Base-by-base conservation (phyloP, 1,140 invertebrate species). In the Trichonephila inaurata region DNA sequence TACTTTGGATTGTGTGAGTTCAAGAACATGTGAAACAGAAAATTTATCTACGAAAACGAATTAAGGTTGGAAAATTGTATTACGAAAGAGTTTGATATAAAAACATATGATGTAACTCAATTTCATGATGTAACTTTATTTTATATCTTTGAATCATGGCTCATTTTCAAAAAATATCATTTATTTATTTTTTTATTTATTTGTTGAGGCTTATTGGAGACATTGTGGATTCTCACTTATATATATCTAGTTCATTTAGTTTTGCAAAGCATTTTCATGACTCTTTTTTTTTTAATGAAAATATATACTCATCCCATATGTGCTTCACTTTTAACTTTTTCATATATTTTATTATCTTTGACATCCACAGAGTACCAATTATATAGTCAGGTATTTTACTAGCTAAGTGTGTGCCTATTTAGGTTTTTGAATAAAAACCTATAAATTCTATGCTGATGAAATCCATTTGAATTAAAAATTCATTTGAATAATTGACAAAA, bases 141-240 rank as follows among this genome's bases (percentile, higher is more conserved):
- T 77, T 77, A 28, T 40, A 40, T 40, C 66, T 24, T 69, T 24
- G n/a, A 40, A 28, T 33, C 24, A 77, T 77, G 5, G 33, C 18
- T 16, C 51, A 51, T 51, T 51, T 51, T 51, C 18, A 33, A 19
- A 33, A 77, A 77, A 40, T 28, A 28, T 40, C 28, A 77, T 77
- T 77, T 77, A 77, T 77, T 77, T 77, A 77, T 77, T 77, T 77
- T 77, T 77, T 33, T 77, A 77, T 77, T 77, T 77, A 77, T 77
- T 77, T 77, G 72, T 77, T 77, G 28, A 77, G 12, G 28, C 33
- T 40, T 33, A 77, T 40, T 33, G 28, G 51, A 51, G 51, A 40
- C 18, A 77, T 77, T 28, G 18, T 33, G 33, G 72, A 7, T 18
- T 18, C 33, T 77, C 72, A 77, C 72, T 77, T 19, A 2, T 28